Base-by-base conservation (phyloP, 2,113 vertebrate species). In the Otis tarda region DNA sequence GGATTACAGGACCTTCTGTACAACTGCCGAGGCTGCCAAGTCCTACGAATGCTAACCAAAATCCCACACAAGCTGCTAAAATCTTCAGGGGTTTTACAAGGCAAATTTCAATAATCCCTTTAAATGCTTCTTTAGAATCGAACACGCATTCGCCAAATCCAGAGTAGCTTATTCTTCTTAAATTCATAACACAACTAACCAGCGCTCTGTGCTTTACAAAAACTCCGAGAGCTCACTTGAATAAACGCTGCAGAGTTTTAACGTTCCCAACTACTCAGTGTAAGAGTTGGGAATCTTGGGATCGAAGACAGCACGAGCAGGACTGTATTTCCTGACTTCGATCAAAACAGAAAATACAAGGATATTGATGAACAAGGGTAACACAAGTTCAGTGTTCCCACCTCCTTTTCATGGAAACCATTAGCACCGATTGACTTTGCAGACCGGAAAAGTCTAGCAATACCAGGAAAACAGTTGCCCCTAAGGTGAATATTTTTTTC, bases 61-160 rank as follows among this genome's bases (percentile, higher is more conserved):
- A 97, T 95, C 96, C 91, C 94, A 84, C 89, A 97, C 96, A 95
- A 96, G 96, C 95, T 94, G 91, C 92, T 84, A 53, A 93, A 95
- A 95, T 95, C 95, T 94, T 96, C 96, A 91, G 95, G 65, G 89
- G 53, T 92, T 97, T 97, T 94, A 97, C 95, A 97, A 95, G 94
- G 92, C 96, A 97, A 95, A 96, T 96, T 97, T 96, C 96, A 95
- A 82, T 97, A 97, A 97, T 97, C 96, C 91, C 74, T 96, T 96
- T 94, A 97, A 97, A 96, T 91, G 94, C 92, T 97, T 69, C 94
- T 94, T 96, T 83, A 91, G 92, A 96, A 73, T 37, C 0, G 1
- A 94, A 95, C 74, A 69, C 18, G 77, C 93, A 92, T 95, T 97
- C 89, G 92, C 92, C 95, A 96, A 95, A 97, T 94, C 95, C 96